A percentile compares a stretch with the other conserved stretches of the same genome.
Evolutionary conservation across 2,888 invertebrate genomes (phyloP).

Genomic region (Agrochola lota): DNA sequence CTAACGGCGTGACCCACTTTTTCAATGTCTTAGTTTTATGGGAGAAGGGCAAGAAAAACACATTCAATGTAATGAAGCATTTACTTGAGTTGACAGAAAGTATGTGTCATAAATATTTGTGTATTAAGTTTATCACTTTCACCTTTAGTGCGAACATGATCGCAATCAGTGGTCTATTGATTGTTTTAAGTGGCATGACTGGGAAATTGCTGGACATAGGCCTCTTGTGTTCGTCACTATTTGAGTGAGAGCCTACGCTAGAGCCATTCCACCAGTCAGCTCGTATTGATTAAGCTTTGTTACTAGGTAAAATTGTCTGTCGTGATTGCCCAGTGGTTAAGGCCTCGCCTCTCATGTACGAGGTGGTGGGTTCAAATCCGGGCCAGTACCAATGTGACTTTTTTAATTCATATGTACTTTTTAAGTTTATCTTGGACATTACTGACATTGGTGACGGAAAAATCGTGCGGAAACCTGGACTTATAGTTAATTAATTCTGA

Average conservation of each 20-base stretch:
- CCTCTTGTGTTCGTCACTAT: conserved; percentile 10
- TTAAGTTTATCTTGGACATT: no score
- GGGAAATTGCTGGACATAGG: background rate
- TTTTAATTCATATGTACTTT: no score
- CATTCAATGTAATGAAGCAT: conserved; percentile 59
- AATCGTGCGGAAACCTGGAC: no score
- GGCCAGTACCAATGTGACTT: no score
- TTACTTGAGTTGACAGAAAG: conserved; percentile 55
- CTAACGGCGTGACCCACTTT: conserved; percentile 52
- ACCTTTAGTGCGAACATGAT: conserved; percentile 34
- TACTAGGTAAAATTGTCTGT: background rate
- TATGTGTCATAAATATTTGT: conserved; percentile 56
- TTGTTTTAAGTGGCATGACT: conserved; percentile 54
- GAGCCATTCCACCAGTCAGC: background rate
- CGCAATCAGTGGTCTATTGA: conserved; percentile 53
- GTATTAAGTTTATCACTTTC: conserved; percentile 55
- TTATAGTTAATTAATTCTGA: no score
- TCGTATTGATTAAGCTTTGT: background rate
- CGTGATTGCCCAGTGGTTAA: no score
- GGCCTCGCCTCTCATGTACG: no score
- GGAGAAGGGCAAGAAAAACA: conserved; percentile 63
- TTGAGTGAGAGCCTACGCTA: background rate
- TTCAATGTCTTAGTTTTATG: conserved; percentile 57
- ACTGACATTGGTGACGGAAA: no score
- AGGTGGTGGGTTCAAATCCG: no score